Conservation (phyloP, 2,888 invertebrate genomes). For the Mythimna pallens region DNA sequence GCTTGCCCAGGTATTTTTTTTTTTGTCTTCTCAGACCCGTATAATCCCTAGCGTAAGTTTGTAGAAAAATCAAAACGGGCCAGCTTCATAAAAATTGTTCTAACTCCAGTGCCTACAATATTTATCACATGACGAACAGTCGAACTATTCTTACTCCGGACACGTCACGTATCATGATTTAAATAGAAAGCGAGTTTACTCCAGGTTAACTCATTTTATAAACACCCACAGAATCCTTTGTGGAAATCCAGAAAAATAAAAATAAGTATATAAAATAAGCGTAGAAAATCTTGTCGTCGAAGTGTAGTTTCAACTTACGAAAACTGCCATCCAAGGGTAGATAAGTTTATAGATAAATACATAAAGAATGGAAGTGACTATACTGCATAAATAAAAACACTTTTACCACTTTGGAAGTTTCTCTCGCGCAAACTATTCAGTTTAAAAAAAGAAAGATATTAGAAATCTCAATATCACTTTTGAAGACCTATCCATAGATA, state of each 20-base stretch:
- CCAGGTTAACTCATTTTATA: slow-evolving; percentile 1
- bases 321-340: neutral
- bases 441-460: no score
- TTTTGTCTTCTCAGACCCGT: no score
- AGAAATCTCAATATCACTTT: no score
- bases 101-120: neutral
- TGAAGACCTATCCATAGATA: no score
- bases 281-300: neutral
- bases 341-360: neutral
- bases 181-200: slow-evolving; percentile 31
- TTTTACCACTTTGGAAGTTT: no score
- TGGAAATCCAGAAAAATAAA: slow-evolving; percentile 1
- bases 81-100: no score
- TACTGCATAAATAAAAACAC: no score
- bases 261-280: neutral
- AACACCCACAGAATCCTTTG: neutral
- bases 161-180: slow-evolving; percentile 23
- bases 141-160: slow-evolving; percentile 13
- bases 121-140: slow-evolving; percentile 4
- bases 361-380: neutral
- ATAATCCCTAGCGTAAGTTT: no score
- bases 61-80: no score
- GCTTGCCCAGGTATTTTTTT: no score
- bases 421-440: no score
- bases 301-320: neutral